These are phyloP conservation scores for Garra rufa DNA, from an alignment of 2,113 vertebrate species.

Conservation along the genomic window DNA sequence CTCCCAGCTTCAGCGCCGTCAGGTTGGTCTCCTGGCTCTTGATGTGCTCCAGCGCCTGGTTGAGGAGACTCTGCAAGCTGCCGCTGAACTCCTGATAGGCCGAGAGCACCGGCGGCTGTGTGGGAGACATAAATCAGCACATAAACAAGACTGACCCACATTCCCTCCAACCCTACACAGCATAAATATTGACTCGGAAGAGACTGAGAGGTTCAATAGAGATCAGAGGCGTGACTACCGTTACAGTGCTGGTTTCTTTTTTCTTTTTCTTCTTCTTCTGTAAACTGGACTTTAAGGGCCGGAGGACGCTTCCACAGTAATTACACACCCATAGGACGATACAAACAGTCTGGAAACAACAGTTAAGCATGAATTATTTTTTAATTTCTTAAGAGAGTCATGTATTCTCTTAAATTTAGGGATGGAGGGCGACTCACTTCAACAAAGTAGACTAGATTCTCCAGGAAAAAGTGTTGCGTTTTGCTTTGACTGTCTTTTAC, in stretches of 20 bases:
- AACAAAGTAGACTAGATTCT: slow-evolving; percentile 95
- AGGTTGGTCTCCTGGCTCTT: slow-evolving; percentile 86
- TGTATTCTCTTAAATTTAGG: neutral
- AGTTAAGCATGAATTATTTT: too few species aligned
- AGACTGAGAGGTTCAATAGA: neutral
- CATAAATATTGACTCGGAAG: neutral
- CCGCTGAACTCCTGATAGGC: slow-evolving; percentile 88
- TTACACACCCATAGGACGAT: slow-evolving; percentile 88
- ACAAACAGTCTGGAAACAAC: slow-evolving; percentile 81
- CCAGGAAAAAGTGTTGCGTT: slow-evolving; percentile 84
- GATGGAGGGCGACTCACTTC: slow-evolving; percentile 79
- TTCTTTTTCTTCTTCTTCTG: slow-evolving; percentile 99
- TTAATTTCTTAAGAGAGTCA: neutral
- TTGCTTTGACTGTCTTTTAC: slow-evolving; percentile 83
- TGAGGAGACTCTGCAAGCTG: slow-evolving; percentile 86
- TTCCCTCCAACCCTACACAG: neutral
- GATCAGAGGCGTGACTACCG: slow-evolving; percentile 71
- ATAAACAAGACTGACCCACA: neutral
- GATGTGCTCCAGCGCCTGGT: slow-evolving; percentile 86
- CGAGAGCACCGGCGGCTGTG: slow-evolving; percentile 86
- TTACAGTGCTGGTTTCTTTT: slow-evolving; percentile 85
- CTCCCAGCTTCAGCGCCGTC: slow-evolving; percentile 87
- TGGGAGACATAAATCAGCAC: slow-evolving; percentile 16
- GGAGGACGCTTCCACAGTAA: slow-evolving; percentile 88
- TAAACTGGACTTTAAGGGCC: slow-evolving; percentile 92